Base-by-base conservation (phyloP, 2,797 vertebrate species). In the Myotis findleyi region DNA sequence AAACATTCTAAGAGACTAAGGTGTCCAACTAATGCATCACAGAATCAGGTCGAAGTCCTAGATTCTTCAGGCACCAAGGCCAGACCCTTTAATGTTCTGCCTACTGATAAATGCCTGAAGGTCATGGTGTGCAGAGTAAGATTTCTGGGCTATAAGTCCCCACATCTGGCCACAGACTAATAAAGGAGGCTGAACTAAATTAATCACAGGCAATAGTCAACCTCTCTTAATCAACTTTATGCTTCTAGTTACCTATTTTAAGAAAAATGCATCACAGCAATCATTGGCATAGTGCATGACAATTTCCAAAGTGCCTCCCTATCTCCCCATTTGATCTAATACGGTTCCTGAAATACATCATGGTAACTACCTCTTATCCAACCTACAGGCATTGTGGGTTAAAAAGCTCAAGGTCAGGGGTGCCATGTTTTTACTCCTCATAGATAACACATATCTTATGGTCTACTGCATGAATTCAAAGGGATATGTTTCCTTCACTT, bases 181-280 rank as follows among this genome's bases (percentile, higher is more conserved):
- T 53, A 71, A 76, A 71, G 0, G 4, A 87, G 47, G 38, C 38
- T 81, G 23, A 23, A 36, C 41, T 62, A 72, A 89, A 87, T 79
- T 64, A 93, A 94, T 86, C 53, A 83, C 4, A 30, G 23, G 30
- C 20, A 71, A 87, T 1, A 41, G n/a, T 30, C 53, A 88, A 47
- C 76, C 55, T 89, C 59, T 84, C 53, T 72, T 81, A 72, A 84
- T 89, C 38, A 72, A 68, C 64, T n/a, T 93, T 68, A 36, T 84
- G 53, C 41, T 80, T 71, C 86, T 84, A 21, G 41, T 77, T 87
- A 89, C 38, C 41, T 49, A 79, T 79, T 93, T 76, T 55, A 87
- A 81, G 69, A 81, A 94, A 94, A 89, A 59, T 30, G 21, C 49
- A n/a, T 84, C 38, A n/a, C 8, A 57, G 62, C 49, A 55, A 41